These are phyloP conservation scores for Paedocypris sp. DNA, from an alignment of 2,113 vertebrate species.

Conservation along the genomic window DNA sequence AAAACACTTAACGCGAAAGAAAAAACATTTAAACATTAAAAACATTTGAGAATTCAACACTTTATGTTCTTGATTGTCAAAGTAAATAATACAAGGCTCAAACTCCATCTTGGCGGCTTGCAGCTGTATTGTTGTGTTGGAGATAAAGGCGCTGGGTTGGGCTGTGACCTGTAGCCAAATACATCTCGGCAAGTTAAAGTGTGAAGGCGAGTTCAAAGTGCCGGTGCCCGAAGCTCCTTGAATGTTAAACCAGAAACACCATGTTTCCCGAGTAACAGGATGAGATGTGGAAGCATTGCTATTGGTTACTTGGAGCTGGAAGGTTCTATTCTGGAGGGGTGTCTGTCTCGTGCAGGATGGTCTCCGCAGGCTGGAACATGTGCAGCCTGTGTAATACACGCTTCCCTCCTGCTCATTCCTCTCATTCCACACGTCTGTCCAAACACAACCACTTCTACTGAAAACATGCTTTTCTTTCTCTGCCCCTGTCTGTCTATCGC, in stretches of 20 bases:
- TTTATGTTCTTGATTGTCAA: no score
- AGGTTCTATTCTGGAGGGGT: background rate
- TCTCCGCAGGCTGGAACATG: slow-evolving; percentile 25
- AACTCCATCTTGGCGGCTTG: no score
- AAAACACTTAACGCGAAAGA: no score
- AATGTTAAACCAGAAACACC: background rate
- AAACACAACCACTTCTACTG: slow-evolving; percentile 43
- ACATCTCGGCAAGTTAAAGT: background rate
- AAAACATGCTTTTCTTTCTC: background rate
- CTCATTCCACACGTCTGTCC: slow-evolving; percentile 59
- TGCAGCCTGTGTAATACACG: slow-evolving; percentile 16
- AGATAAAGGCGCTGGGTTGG: background rate
- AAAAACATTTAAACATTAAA: no score
- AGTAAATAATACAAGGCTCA: no score
- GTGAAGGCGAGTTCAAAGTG: background rate
- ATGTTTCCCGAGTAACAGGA: slow-evolving; percentile 7
- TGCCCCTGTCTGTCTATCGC: no score
- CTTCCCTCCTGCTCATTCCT: slow-evolving; percentile 50
- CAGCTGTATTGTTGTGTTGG: no score
- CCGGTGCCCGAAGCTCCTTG: background rate
- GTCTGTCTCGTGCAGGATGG: background rate
- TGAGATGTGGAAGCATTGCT: slow-evolving; percentile 23
- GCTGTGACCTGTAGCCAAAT: background rate
- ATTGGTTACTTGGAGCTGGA: slow-evolving; percentile 17
- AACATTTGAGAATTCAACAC: no score